Percentiles rank a stretch among this genome's conserved stretches.
phyloP scores from a whole-genome alignment of 2,797 vertebrate species.

The Numenius phaeopus region DNA sequence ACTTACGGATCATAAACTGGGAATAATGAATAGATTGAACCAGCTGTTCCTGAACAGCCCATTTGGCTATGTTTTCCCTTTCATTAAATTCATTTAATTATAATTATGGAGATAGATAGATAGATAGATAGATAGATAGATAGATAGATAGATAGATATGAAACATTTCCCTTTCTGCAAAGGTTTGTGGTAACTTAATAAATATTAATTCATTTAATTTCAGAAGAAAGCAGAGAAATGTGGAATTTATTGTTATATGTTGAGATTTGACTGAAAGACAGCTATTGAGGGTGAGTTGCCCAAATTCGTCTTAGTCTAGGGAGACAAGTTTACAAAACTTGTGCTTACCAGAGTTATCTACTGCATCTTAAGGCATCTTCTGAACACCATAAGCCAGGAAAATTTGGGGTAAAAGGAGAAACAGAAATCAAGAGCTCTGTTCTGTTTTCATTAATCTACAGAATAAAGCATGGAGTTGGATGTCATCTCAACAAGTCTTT shows the following conservation, averaged over 20 bases:
- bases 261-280: not conserved
- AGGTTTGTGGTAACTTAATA: not conserved
- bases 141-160: not conserved
- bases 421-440: not conserved
- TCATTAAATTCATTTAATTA: not conserved
- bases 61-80: not conserved
- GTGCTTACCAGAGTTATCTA: not conserved
- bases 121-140: not conserved
- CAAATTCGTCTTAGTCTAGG: not conserved
- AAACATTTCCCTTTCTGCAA: not conserved
- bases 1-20: not conserved
- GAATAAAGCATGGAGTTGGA: not conserved
- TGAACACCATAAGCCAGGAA: not conserved
- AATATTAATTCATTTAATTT: not conserved
- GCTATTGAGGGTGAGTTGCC: not conserved
- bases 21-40: constrained; percentile 44
- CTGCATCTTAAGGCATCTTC: not conserved
- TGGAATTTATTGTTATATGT: too few species aligned
- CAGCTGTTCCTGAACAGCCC: constrained; percentile 29
- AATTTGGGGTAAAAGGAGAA: not conserved
- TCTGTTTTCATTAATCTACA: not conserved
- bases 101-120: not conserved
- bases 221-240: not conserved
- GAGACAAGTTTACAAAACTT: not conserved
- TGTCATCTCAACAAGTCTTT: not conserved